These are phyloP conservation scores for Chaetodon trifascialis DNA, from an alignment of 2,113 vertebrate genomes.

Conservation along the genomic window DNA sequence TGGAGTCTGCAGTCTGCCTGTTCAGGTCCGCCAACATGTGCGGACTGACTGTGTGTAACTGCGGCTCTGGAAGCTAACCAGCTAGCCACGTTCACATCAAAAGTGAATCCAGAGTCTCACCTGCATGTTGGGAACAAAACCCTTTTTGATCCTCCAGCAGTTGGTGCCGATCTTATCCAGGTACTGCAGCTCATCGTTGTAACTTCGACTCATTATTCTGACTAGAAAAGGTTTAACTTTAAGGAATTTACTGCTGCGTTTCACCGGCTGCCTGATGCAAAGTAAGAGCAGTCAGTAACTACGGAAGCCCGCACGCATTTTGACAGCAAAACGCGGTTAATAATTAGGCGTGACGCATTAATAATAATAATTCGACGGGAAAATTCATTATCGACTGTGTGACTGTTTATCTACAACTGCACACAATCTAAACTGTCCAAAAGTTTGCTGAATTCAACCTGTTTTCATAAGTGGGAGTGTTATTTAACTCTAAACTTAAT, in stretches of 20 bases:
- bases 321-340: background rate
- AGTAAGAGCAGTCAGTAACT: background rate
- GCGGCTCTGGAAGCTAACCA: background rate
- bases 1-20: fast-evolving
- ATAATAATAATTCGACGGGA: no score
- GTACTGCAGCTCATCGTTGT: slow-evolving; percentile 97
- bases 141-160: slow-evolving; percentile 96
- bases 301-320: slow-evolving; percentile 27
- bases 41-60: background rate
- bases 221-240: fast-evolving
- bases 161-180: slow-evolving; percentile 92
- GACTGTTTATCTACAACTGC: no score
- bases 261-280: background rate
- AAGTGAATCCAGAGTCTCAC: slow-evolving; percentile 71
- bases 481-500: fast-evolving
- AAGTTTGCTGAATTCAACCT: background rate
- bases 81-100: slow-evolving; percentile 20
- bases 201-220: slow-evolving; percentile 90
- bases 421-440: no score
- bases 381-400: background rate
- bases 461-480: background rate
- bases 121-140: slow-evolving; percentile 98
- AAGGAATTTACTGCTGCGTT: background rate
- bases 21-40: slow-evolving; percentile 11
- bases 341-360: slow-evolving; percentile 16